A percentile compares a stretch with the other conserved stretches of the same genome.
Conservation (phyloP, 2,797 vertebrate genomes). For the Coregonus ussuriensis region DNA sequence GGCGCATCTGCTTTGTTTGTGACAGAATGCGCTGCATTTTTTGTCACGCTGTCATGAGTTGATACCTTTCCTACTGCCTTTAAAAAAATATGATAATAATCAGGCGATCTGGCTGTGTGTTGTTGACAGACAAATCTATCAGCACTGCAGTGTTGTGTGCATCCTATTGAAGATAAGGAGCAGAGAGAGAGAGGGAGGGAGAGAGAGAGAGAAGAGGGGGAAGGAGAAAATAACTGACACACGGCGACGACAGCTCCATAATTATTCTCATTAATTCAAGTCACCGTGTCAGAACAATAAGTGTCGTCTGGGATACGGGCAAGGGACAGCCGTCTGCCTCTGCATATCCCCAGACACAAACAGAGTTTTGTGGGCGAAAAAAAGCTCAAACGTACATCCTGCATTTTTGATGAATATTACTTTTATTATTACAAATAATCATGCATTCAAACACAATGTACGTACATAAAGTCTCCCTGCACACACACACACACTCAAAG, state of each 20-base stretch:
- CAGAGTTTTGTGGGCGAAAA: neutral
- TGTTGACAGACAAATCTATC: conserved; percentile 43
- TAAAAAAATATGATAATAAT: conserved; percentile 44
- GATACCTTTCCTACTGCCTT: conserved; percentile 28
- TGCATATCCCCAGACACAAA: conserved; percentile 12
- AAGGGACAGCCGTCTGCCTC: conserved; percentile 24
- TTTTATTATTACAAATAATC: neutral
- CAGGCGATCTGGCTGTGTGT: conserved; percentile 38
- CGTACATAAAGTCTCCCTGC: neutral
- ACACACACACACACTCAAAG: neutral
- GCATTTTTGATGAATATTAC: too few species aligned
- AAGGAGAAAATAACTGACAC: neutral
- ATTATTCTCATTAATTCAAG: conserved; percentile 62
- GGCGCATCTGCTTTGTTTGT: conserved; percentile 35
- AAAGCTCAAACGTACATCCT: neutral
- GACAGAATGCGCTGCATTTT: conserved; percentile 26
- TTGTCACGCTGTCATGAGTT: conserved; percentile 30
- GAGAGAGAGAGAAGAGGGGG: neutral
- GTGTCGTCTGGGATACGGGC: conserved; percentile 33
- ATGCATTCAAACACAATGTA: neutral
- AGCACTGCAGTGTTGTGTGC: conserved; percentile 32
- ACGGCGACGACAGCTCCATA: conserved; percentile 28
- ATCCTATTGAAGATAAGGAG: conserved; percentile 27
- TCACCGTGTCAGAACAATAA: conserved; percentile 47
- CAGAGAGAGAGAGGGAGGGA: conserved; percentile 8